Conservation (phyloP, 2,888 invertebrate genomes). For the Eupithecia pulchellata region DNA sequence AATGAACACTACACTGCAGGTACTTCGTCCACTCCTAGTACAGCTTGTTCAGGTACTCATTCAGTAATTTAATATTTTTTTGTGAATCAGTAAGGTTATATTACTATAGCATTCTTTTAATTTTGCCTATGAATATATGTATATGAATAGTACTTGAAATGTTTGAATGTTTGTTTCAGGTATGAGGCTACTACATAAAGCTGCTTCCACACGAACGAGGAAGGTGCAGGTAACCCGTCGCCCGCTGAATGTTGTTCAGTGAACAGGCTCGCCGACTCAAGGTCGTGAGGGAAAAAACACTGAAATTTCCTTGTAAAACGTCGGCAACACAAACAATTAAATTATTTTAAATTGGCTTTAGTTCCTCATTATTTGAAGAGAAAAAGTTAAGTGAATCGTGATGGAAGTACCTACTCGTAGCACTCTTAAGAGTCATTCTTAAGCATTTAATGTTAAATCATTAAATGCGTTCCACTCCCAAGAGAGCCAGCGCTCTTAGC, state of each 20-base stretch:
- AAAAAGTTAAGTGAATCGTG: not conserved
- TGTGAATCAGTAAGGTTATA: too few relatives aligned
- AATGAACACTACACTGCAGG: too few relatives aligned
- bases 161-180: conserved; percentile 33
- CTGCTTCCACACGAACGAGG: conserved; percentile 6
- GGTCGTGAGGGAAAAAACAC: not conserved
- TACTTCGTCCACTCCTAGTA: too few relatives aligned
- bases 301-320: not conserved
- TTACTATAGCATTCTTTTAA: too few relatives aligned
- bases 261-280: not conserved
- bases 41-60: too few relatives aligned
- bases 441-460: too few relatives aligned
- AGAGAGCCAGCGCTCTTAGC: too few relatives aligned
- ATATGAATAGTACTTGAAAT: conserved; percentile 9
- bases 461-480: too few relatives aligned
- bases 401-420: too few relatives aligned
- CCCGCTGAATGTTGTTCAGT: not conserved
- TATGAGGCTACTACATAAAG: conserved; percentile 20
- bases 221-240: not conserved
- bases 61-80: too few relatives aligned
- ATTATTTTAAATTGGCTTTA: not conserved
- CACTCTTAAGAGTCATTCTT: too few relatives aligned
- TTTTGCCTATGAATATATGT: too few relatives aligned
- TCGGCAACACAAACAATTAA: not conserved
- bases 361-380: not conserved